Evolutionary conservation across 2,888 invertebrate genomes (phyloP).

Genomic region (Dione vanillae): DNA sequence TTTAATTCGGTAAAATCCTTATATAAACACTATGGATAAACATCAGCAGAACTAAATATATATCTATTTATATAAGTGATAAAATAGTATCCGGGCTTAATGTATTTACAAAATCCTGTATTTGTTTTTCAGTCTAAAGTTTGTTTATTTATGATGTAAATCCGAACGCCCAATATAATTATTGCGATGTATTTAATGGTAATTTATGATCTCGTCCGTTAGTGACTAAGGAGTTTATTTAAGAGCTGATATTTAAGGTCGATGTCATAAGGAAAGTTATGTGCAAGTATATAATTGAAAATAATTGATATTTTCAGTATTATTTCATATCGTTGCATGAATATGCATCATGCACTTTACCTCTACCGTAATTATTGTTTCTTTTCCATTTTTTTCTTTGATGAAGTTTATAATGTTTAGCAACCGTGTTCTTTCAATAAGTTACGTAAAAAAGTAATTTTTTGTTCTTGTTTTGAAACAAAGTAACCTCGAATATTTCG

Average conservation of each 20-base stretch:
- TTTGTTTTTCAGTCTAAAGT: constrained; percentile 27
- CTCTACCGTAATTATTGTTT: too few species aligned
- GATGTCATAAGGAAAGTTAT: constrained; percentile 45
- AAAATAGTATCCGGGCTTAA: constrained; percentile 46
- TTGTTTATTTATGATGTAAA: constrained; percentile 35
- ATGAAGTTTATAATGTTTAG: too few species aligned
- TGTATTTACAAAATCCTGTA: constrained; percentile 52
- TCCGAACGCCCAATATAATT: constrained; percentile 45
- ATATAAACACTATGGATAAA: background rate
- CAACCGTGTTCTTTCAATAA: too few species aligned
- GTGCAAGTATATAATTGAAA: constrained; percentile 31
- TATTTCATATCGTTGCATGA: background rate
- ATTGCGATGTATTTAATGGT: constrained; percentile 52
- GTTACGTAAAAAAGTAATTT: too few species aligned
- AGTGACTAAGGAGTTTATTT: constrained; percentile 47
- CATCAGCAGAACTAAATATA: constrained; percentile 42
- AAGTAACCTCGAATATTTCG: too few species aligned
- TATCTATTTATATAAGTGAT: constrained; percentile 45
- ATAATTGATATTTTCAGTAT: constrained; percentile 2
- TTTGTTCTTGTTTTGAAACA: too few species aligned
- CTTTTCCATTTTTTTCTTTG: too few species aligned
- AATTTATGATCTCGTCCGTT: constrained; percentile 50
- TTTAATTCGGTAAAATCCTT: background rate
- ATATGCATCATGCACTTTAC: too few species aligned
- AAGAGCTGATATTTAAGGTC: constrained; percentile 38